These are phyloP conservation scores for Lanistes nyassanus DNA, from an alignment of 1,140 invertebrate species.

Conservation along the genomic window DNA sequence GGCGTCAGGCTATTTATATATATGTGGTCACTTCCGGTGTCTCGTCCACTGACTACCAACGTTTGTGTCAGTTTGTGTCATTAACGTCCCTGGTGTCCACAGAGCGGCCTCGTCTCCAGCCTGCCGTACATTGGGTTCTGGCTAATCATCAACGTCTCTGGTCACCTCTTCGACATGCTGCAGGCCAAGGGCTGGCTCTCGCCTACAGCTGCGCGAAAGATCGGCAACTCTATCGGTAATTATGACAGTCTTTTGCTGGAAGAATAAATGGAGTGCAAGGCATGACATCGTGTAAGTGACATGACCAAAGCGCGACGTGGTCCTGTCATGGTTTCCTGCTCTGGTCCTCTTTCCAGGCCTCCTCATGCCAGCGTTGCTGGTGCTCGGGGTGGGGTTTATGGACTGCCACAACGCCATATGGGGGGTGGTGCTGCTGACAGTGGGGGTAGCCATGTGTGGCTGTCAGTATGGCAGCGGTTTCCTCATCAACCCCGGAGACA, in stretches of 20 bases:
- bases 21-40: no score
- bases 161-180: conserved; percentile 82
- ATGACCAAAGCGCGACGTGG: not conserved
- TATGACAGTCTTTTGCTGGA: not conserved
- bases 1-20: no score
- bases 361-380: conserved; percentile 25
- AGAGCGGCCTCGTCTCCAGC: conserved; percentile 88
- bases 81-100: no score
- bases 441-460: conserved; percentile 24
- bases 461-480: conserved; percentile 32
- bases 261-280: no score
- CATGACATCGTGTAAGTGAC: not conserved
- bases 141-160: conserved; percentile 79
- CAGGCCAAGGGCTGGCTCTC: conserved; percentile 74
- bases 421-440: conserved; percentile 27
- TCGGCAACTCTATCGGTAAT: conserved; percentile 78
- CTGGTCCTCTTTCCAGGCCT: no score
- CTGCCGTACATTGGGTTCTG: conserved; percentile 88
- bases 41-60: no score
- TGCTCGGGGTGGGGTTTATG: conserved; percentile 32
- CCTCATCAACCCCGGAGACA: conserved; percentile 29
- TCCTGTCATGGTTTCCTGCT: no score
- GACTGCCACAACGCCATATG: conserved; percentile 14
- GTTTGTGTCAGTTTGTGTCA: no score
- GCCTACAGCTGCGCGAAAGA: conserved; percentile 51